Evolutionary conservation across 2,797 vertebrate genomes (phyloP), one percentile per base, ranked within the genome.

Genomic region (Hemitrygon akajei): DNA sequence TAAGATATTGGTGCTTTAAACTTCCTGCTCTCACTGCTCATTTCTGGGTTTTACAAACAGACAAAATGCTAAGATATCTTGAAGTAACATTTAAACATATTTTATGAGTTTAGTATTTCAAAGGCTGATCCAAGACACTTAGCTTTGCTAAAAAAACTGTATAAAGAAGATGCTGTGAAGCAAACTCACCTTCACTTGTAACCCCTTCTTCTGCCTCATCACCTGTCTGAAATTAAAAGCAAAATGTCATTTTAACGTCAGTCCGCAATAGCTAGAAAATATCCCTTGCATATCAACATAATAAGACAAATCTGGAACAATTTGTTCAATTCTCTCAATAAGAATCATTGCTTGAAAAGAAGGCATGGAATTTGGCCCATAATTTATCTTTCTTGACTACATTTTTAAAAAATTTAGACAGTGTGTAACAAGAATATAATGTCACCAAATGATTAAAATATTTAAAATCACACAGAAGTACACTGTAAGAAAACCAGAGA

Each of bases 201-300:
- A 99, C 99, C 0, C 99, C 99, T 95, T 99, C 99, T 94, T 99
- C 98, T 11, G 96, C 97, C 66, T 98, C 98, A 0, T 99, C 98
- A 93, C 98, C 98, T 96, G 98, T 97, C 98, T 99, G 97, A 95
- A 95, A 96, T 94, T 2, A 94, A 95, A 94, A 95, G 95, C 22
- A 75, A 34, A 95, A 94, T 95, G 93, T 87, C 0, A 71, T 40
- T 76, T 30, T 18, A 58, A 76, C 69, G 56, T 3, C 18, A 37
- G 60, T 58, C 34, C 0, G 25, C 40, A 14, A 75, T 25, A 76
- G 20, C 63, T 89, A 4, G 18, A 89, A n/a, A 20, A 69, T 69
- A 25, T 20, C 84, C 7, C 60, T 69, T 22, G 63, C 60, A 89
- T 37, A 79, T 79, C 4, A 89, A 89, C 18, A 37, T 56, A 89